These are phyloP conservation scores for Ictalurus punctatus DNA, from an alignment of 2,113 vertebrate genomes.

Conservation along the genomic window DNA sequence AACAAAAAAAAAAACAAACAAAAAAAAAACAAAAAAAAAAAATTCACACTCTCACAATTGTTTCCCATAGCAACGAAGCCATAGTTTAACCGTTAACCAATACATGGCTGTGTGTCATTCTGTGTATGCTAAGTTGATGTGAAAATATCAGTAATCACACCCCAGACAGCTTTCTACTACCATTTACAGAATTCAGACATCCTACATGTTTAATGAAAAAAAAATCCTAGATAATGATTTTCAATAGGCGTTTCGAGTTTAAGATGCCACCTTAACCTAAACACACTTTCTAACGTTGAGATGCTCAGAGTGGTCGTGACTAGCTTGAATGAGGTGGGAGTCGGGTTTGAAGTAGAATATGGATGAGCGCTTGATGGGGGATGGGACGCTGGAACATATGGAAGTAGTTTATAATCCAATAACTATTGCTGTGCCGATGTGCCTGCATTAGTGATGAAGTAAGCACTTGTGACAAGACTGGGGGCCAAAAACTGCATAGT, in stretches of 20 bases:
- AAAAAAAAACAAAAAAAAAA: no score
- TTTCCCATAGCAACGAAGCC: no score
- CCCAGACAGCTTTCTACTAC: not conserved
- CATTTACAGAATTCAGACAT: not conserved
- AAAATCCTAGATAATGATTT: not conserved
- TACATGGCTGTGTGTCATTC: not conserved
- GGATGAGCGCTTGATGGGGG: not conserved
- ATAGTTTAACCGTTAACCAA: not conserved
- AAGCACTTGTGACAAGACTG: slow-evolving; percentile 4
- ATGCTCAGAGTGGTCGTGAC: not conserved
- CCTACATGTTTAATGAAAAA: not conserved
- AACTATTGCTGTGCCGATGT: slow-evolving; percentile 25
- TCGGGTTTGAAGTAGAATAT: not conserved
- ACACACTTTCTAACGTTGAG: not conserved
- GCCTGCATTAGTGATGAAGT: slow-evolving; percentile 3
- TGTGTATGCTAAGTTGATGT: not conserved
- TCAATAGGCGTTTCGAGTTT: not conserved
- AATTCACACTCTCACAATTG: not conserved
- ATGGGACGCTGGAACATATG: slow-evolving; percentile 25
- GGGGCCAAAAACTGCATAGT: not conserved
- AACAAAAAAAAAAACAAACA: no score
- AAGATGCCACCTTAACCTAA: not conserved
- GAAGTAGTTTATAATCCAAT: slow-evolving; percentile 41
- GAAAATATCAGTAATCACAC: not conserved
- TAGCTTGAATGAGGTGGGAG: not conserved